Percentiles rank a stretch among this genome's conserved stretches.
Conservation (phyloP, 2,113 vertebrate species). For the Progne subis region DNA sequence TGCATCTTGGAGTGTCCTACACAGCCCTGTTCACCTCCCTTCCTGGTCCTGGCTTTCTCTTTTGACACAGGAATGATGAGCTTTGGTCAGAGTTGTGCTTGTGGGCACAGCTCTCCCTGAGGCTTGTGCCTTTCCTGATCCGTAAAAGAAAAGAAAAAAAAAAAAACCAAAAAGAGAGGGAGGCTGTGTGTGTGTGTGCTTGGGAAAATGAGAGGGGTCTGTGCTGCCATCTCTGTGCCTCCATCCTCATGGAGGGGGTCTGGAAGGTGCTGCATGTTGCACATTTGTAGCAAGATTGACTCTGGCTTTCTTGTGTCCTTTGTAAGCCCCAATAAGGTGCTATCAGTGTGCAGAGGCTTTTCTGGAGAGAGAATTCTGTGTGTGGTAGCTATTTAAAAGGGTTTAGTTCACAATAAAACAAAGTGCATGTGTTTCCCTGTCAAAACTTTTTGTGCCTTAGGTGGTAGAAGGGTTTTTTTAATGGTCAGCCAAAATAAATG, state of each 20-base stretch:
- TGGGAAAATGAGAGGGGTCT: not conserved
- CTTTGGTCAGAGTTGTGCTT: not conserved
- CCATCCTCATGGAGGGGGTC: rapidly evolving
- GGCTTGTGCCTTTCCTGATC: not conserved
- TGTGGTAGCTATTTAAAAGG: not conserved
- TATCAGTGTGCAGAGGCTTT: not conserved
- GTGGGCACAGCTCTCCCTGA: no score
- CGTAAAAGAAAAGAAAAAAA: not conserved
- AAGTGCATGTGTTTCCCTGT: not conserved
- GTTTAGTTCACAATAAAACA: not conserved
- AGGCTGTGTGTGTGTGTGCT: not conserved
- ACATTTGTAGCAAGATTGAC: not conserved
- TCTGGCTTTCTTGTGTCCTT: not conserved
- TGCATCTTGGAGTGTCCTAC: rapidly evolving
- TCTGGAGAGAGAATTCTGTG: not conserved
- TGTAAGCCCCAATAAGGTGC: not conserved
- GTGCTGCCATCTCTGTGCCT: not conserved
- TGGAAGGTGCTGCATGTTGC: not conserved
- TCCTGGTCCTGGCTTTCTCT: not conserved
- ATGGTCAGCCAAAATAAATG: not conserved
- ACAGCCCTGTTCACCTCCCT: not conserved
- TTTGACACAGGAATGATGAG: not conserved
- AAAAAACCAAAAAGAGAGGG: no score
- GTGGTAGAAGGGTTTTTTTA: not conserved
- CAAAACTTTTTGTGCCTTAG: not conserved